These are phyloP conservation scores for Dipodomys spectabilis DNA, from an alignment of 2,113 vertebrate genomes.

Conservation along the genomic window DNA sequence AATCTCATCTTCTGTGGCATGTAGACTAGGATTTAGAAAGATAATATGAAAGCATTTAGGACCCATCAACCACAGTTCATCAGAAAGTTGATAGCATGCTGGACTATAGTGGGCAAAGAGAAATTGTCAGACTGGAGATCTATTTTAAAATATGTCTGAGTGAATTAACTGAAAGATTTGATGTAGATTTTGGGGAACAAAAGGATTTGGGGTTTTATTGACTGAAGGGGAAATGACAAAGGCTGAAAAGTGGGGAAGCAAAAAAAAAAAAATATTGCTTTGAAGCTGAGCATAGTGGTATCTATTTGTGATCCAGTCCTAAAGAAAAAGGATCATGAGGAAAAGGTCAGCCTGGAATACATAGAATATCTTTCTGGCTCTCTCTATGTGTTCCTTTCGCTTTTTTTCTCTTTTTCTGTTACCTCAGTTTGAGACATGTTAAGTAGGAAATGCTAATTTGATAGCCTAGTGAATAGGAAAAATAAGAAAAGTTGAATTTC, in stretches of 20 bases:
- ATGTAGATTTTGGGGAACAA: too few relatives aligned
- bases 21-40: not conserved
- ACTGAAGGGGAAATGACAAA: not conserved
- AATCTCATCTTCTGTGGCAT: not conserved
- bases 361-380: too few relatives aligned
- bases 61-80: not conserved
- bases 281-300: too few relatives aligned
- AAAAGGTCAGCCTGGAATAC: too few relatives aligned
- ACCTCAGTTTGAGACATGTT: not conserved
- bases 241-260: not conserved
- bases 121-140: not conserved
- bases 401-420: too few relatives aligned
- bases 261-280: not conserved
- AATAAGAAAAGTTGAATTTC: too few relatives aligned
- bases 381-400: too few relatives aligned
- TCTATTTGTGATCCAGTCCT: too few relatives aligned
- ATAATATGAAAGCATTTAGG: not conserved
- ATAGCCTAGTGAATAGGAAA: not conserved
- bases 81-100: not conserved
- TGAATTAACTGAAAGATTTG: too few relatives aligned
- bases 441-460: not conserved
- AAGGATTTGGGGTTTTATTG: too few relatives aligned
- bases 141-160: too few relatives aligned
- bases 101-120: not conserved
- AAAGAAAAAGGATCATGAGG: too few relatives aligned